A percentile compares a stretch with the other conserved stretches of the same genome.
phyloP scores from a whole-genome alignment of 2,797 vertebrate species.

The Antrozous pallidus region DNA sequence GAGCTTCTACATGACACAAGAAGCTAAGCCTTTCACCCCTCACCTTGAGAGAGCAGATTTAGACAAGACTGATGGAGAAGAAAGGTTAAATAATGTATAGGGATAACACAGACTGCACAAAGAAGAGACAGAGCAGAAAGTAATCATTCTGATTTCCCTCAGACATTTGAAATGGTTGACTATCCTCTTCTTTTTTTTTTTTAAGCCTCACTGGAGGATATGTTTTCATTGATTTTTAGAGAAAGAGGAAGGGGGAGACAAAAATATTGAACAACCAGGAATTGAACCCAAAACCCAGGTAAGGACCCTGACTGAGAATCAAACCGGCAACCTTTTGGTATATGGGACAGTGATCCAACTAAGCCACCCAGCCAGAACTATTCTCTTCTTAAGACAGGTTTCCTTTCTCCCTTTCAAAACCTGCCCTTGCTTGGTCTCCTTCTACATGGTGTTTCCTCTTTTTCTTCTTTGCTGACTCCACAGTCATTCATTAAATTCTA shows the following conservation, averaged over 20 bases:
- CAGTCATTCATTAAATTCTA: neutral
- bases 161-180: neutral
- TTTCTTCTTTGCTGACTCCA: conserved; percentile 17
- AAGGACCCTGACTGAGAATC: neutral
- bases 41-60: neutral
- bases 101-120: neutral
- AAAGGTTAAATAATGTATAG: neutral
- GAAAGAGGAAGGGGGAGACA: neutral
- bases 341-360: neutral
- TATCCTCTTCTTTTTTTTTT: neutral
- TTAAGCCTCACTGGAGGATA: neutral
- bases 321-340: neutral
- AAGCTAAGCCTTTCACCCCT: neutral
- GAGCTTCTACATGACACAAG: neutral
- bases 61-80: neutral
- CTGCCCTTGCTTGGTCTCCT: neutral
- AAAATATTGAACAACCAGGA: neutral
- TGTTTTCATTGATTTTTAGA: neutral
- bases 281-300: neutral
- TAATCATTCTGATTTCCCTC: neutral
- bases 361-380: neutral
- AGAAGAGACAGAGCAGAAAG: neutral
- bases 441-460: neutral
- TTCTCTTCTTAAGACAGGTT: neutral
- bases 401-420: neutral